These are phyloP conservation scores for Drosophila nigricruria DNA, from an alignment of 2,888 invertebrate species.

Conservation along the genomic window DNA sequence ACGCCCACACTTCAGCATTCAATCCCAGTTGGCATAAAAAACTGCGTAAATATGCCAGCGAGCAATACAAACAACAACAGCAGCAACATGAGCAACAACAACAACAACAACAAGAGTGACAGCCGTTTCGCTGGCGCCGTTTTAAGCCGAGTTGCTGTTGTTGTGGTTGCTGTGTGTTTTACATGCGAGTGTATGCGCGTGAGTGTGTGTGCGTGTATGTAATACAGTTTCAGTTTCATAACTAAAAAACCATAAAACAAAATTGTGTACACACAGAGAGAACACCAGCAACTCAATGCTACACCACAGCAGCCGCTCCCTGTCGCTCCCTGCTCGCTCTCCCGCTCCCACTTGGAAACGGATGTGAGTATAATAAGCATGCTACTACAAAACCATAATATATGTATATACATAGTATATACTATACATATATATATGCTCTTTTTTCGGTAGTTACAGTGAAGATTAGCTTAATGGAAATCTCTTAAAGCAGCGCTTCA, in stretches of 20 bases:
- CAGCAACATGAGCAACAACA: slow-evolving; percentile 35
- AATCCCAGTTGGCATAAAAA: slow-evolving; percentile 65
- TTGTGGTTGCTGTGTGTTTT: slow-evolving; percentile 21
- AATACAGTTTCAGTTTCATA: slow-evolving; percentile 78
- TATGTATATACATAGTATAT: slow-evolving; percentile 13
- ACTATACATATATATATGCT: slow-evolving; percentile 2
- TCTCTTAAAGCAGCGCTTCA: slow-evolving; percentile 18
- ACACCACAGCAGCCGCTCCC: neutral
- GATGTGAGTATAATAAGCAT: slow-evolving; percentile 58
- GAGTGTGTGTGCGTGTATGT: slow-evolving; percentile 42
- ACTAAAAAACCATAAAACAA: slow-evolving; percentile 81
- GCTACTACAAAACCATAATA: too few species aligned
- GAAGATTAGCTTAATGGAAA: slow-evolving; percentile 71
- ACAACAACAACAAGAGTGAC: slow-evolving; percentile 24
- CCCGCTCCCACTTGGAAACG: slow-evolving; percentile 9
- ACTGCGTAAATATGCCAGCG: slow-evolving; percentile 72
- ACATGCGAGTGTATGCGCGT: slow-evolving; percentile 5
- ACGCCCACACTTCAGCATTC: slow-evolving; percentile 17
- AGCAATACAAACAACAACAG: slow-evolving; percentile 45
- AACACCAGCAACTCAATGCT: slow-evolving; percentile 29
- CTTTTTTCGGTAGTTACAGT: slow-evolving; percentile 26
- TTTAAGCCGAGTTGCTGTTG: slow-evolving; percentile 52
- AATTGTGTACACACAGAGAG: slow-evolving; percentile 73
- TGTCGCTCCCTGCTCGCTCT: neutral
- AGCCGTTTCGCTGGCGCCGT: slow-evolving; percentile 50